Evolutionary conservation across 2,888 invertebrate genomes (phyloP).

Genomic region (Torymus texanus): DNA sequence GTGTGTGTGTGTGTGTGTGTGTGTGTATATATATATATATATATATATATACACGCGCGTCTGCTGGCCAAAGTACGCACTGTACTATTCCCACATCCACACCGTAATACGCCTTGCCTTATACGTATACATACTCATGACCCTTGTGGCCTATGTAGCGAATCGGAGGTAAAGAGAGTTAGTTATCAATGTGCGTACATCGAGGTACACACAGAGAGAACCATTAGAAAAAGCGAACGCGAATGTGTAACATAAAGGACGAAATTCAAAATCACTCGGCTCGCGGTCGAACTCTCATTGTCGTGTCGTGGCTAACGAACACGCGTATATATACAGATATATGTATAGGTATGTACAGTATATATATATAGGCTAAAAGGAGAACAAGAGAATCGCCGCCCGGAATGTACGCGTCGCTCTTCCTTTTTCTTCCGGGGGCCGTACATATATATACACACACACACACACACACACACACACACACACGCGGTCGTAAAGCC

Average conservation of each 20-base stretch:
- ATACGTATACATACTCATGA: too few relatives aligned
- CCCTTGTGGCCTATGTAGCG: neutral
- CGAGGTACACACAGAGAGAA: neutral
- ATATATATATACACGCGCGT: neutral
- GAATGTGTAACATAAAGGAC: constrained; percentile 24
- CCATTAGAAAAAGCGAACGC: constrained; percentile 28
- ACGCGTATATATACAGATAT: too few relatives aligned
- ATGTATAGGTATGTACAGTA: neutral
- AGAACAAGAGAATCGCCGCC: constrained; percentile 1
- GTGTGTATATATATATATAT: too few relatives aligned
- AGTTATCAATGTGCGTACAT: constrained; percentile 52
- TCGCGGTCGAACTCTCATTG: neutral
- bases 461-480: neutral
- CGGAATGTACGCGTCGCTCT: constrained; percentile 34
- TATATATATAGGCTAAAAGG: neutral
- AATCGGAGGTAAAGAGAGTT: constrained; percentile 9
- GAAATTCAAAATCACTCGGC: constrained; percentile 49
- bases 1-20: too few relatives aligned
- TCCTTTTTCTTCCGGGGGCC: constrained; percentile 15
- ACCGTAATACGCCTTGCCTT: too few relatives aligned
- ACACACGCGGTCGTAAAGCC: constrained; percentile 24
- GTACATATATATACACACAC: too few relatives aligned
- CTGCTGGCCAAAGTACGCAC: constrained; percentile 9
- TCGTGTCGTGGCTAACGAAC: neutral
- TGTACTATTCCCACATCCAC: constrained; percentile 38